Conservation (phyloP, 2,888 invertebrate species). For the Euspilapteryx auroguttella region DNA sequence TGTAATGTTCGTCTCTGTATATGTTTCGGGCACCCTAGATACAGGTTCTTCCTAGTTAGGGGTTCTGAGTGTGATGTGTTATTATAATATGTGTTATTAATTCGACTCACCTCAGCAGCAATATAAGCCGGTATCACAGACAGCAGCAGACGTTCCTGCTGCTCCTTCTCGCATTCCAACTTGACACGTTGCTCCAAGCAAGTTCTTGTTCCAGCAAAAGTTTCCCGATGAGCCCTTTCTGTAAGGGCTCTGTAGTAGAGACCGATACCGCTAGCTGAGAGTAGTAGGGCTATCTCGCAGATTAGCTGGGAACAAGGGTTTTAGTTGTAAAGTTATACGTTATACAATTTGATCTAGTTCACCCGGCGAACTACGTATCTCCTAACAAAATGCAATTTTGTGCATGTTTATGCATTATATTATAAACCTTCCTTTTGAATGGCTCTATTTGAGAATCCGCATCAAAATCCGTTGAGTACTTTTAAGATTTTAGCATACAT, state of each 20-base stretch:
- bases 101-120: constrained; percentile 81
- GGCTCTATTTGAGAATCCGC: too few relatives aligned
- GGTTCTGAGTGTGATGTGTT: too few relatives aligned
- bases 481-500: too few relatives aligned
- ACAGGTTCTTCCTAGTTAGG: too few relatives aligned
- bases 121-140: constrained; percentile 95
- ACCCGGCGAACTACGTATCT: too few relatives aligned
- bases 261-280: constrained; percentile 80
- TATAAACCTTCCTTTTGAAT: too few relatives aligned
- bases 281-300: constrained; percentile 75
- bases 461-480: too few relatives aligned
- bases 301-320: constrained; percentile 60
- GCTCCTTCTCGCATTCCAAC: constrained; percentile 89
- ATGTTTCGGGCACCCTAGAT: too few relatives aligned
- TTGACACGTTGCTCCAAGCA: constrained; percentile 91
- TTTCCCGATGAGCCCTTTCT: constrained; percentile 81
- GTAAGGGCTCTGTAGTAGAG: constrained; percentile 88
- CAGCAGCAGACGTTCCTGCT: constrained; percentile 87
- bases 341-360: too few relatives aligned
- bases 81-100: constrained; percentile 17
- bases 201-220: constrained; percentile 87
- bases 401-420: too few relatives aligned
- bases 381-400: too few relatives aligned
- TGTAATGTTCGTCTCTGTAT: background rate
- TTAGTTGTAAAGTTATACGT: background rate